These are phyloP conservation scores for Drosophila setosimentum DNA, from an alignment of 2,888 invertebrate species.

Conservation along the genomic window DNA sequence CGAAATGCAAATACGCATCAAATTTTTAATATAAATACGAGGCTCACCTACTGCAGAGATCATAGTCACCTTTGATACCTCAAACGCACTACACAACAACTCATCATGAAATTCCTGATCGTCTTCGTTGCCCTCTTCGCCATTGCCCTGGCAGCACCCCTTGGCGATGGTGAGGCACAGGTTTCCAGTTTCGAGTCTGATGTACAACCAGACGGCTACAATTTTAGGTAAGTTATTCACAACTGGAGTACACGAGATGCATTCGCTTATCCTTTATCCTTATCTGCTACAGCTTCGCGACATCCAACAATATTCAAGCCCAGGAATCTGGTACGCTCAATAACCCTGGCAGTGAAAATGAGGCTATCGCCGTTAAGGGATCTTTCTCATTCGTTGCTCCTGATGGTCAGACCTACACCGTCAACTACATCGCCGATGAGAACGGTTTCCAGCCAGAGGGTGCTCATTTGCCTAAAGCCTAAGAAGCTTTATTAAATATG, in stretches of 20 bases:
- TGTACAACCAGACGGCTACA: slow-evolving; percentile 83
- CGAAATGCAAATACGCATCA: slow-evolving; percentile 14
- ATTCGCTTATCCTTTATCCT: slow-evolving; percentile 12
- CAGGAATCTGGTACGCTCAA: slow-evolving; percentile 61
- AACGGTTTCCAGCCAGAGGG: slow-evolving; percentile 86
- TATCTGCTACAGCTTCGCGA: slow-evolving; percentile 43
- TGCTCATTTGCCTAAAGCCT: slow-evolving; percentile 66
- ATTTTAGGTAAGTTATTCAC: slow-evolving; percentile 70
- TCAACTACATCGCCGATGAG: slow-evolving; percentile 83
- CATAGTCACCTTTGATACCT: slow-evolving; percentile 37
- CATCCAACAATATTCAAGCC: slow-evolving; percentile 64
- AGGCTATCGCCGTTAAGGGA: slow-evolving; percentile 71
- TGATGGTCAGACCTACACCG: slow-evolving; percentile 68
- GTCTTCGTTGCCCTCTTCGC: slow-evolving; percentile 68
- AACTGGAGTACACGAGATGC: too few species aligned
- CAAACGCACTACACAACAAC: slow-evolving; percentile 21
- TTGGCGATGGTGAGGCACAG: not conserved
- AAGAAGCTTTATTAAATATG: slow-evolving; percentile 14
- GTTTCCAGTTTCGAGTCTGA: slow-evolving; percentile 46
- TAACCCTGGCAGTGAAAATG: slow-evolving; percentile 60
- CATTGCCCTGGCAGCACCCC: slow-evolving; percentile 58
- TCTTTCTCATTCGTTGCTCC: slow-evolving; percentile 60
- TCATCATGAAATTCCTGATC: slow-evolving; percentile 64
- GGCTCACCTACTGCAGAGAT: not conserved
- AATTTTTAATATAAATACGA: slow-evolving; percentile 26